phyloP scores from a whole-genome alignment of 2,113 vertebrate species.

The Epinephelus moara region DNA sequence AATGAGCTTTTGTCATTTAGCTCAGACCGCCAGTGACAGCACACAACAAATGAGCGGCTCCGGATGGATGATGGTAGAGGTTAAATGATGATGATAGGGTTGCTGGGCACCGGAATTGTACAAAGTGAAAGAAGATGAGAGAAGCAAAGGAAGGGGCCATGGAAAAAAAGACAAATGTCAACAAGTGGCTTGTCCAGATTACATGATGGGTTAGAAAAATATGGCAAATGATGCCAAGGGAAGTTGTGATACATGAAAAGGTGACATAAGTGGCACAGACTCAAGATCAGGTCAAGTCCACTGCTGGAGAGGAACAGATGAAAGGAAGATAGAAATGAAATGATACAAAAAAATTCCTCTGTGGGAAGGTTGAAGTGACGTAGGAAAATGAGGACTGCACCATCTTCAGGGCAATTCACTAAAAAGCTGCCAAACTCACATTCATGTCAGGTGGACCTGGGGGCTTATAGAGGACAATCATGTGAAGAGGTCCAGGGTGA shows the following conservation, averaged over 20 bases:
- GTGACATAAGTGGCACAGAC: not conserved
- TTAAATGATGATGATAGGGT: not conserved
- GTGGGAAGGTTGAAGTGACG: slow-evolving; percentile 19
- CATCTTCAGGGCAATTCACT: slow-evolving; percentile 32
- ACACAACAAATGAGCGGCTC: not conserved
- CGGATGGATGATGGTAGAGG: not conserved
- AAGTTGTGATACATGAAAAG: slow-evolving; percentile 27
- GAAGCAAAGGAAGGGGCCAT: not conserved
- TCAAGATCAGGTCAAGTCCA: slow-evolving; percentile 16
- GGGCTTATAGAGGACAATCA: slow-evolving; percentile 51
- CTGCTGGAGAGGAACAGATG: slow-evolving; percentile 28
- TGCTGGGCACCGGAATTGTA: not conserved
- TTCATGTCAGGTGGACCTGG: slow-evolving; percentile 43
- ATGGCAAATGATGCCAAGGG: not conserved
- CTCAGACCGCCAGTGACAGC: not conserved
- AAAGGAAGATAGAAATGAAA: slow-evolving; percentile 38
- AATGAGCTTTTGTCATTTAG: not conserved
- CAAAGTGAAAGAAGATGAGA: not conserved
- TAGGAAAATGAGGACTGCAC: slow-evolving; percentile 36
- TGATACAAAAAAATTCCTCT: slow-evolving; percentile 21
- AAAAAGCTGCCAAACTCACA: slow-evolving; percentile 35
- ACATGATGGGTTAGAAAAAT: not conserved
- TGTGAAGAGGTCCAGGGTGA: slow-evolving; percentile 45
- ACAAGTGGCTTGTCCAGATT: not conserved
- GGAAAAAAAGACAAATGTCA: not conserved